A percentile compares a stretch with the other conserved stretches of the same genome.
Evolutionary conservation across 2,113 vertebrate genomes (phyloP).

Genomic region (Istiophorus platypterus): DNA sequence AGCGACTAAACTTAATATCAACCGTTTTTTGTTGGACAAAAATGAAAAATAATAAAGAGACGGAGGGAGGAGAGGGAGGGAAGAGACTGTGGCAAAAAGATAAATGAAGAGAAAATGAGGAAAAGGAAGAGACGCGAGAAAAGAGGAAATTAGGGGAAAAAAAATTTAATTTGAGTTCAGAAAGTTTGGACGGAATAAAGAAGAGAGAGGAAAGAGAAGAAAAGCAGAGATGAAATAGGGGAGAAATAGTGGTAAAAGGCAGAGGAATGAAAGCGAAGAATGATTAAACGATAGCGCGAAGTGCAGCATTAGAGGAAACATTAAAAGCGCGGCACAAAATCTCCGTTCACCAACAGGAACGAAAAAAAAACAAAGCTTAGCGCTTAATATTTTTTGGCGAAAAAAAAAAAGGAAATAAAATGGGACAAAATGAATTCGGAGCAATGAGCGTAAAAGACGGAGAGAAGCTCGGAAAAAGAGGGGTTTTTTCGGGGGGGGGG

Average conservation of each 20-base stretch:
- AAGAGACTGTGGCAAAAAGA: neutral
- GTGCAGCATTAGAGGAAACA: neutral
- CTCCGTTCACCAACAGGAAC: neutral
- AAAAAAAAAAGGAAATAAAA: neutral
- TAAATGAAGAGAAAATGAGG: too few species aligned
- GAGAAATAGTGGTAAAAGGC: too few species aligned
- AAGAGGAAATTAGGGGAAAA: too few species aligned
- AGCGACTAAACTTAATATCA: neutral
- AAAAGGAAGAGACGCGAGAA: neutral
- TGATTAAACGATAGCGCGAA: too few species aligned
- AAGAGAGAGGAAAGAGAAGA: neutral
- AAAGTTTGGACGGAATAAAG: neutral
- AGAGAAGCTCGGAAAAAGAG: neutral
- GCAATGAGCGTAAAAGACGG: neutral
- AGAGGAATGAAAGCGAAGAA: too few species aligned
- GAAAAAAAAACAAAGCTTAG: neutral
- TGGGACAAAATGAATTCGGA: accelerated
- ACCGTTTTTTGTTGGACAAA: neutral
- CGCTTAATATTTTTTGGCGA: neutral
- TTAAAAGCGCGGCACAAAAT: neutral
- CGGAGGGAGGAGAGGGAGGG: neutral
- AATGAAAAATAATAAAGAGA: neutral
- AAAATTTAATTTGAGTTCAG: neutral
- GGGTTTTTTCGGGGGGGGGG: constrained; percentile 20
- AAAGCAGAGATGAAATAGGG: too few species aligned